Evolutionary conservation across 1,140 invertebrate species (phyloP).

Genomic region (Colletes latitarsis): DNA sequence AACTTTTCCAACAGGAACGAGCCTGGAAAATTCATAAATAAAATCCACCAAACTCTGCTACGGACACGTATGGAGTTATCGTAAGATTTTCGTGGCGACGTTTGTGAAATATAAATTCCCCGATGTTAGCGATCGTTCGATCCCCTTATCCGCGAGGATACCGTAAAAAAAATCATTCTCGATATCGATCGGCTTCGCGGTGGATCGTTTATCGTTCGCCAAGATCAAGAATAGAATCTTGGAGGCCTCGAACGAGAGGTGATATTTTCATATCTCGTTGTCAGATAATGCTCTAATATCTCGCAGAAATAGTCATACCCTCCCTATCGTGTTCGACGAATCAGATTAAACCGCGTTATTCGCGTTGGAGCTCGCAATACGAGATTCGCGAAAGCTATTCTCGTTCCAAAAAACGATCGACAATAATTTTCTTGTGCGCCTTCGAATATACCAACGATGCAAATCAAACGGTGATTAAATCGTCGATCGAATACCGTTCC

Average conservation of each 20-base stretch:
- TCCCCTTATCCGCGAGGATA: not conserved
- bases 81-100: too few relatives aligned
- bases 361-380: not conserved
- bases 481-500: too few relatives aligned
- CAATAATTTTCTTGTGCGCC: too few relatives aligned
- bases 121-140: constrained; percentile 1
- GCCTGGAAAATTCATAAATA: too few relatives aligned
- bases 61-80: too few relatives aligned
- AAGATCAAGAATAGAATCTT: constrained; percentile 28
- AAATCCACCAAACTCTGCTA: too few relatives aligned
- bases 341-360: constrained; percentile 40
- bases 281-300: constrained; percentile 55
- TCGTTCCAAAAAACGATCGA: too few relatives aligned
- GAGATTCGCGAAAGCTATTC: not conserved
- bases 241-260: constrained; percentile 14
- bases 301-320: constrained; percentile 34
- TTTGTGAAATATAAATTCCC: too few relatives aligned
- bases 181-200: constrained; percentile 10
- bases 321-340: constrained; percentile 49
- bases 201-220: constrained; percentile 7
- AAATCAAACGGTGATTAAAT: too few relatives aligned
- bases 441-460: too few relatives aligned
- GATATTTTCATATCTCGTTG: constrained; percentile 34
- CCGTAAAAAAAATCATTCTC: not conserved
- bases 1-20: too few relatives aligned